Conservation (phyloP, 2,797 vertebrate genomes). For the Zalophus californianus region DNA sequence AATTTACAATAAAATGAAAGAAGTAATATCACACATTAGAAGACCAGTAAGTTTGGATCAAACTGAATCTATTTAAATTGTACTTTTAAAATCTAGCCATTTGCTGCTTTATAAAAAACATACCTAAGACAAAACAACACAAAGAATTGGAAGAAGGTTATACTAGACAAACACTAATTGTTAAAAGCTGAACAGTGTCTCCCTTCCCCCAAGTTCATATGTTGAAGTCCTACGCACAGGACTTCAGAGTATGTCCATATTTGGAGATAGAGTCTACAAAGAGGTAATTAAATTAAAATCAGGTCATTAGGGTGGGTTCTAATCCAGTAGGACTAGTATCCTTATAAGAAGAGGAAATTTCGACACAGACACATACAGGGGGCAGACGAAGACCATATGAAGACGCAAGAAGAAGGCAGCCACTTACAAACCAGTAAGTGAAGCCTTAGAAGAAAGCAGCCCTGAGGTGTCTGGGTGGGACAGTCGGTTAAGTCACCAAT, state of each 20-base stretch:
- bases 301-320: background rate
- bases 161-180: background rate
- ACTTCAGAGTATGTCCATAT: background rate
- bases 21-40: background rate
- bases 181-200: background rate
- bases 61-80: background rate
- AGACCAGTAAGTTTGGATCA: background rate
- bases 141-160: background rate
- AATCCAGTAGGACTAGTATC: background rate
- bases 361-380: background rate
- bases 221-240: background rate
- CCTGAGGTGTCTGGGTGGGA: background rate
- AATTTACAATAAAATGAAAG: constrained; percentile 17
- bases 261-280: background rate
- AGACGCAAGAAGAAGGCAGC: background rate
- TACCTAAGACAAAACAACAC: background rate
- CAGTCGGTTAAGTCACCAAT: background rate
- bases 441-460: background rate
- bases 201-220: background rate
- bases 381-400: background rate
- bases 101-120: background rate
- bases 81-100: background rate
- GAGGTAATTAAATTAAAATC: background rate
- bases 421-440: background rate
- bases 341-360: background rate